phyloP scores from a whole-genome alignment of 2,113 vertebrate species.

The Orcinus orca region DNA sequence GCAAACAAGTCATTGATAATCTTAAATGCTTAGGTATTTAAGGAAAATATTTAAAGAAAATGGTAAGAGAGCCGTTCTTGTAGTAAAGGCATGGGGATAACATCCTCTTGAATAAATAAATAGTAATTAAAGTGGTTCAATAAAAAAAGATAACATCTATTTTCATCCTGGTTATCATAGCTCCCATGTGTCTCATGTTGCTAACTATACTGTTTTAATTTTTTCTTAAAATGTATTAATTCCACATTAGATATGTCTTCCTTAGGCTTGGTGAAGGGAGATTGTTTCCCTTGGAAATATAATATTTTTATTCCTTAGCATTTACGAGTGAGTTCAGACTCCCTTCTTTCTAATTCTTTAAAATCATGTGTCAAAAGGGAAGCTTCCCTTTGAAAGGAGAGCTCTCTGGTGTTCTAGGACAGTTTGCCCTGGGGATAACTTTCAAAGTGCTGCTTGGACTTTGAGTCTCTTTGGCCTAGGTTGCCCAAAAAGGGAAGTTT shows the following conservation, averaged over 20 bases:
- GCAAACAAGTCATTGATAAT: neutral
- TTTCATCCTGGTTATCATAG: neutral
- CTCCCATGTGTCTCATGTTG: neutral
- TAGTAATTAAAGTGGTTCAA: neutral
- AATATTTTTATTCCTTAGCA: neutral
- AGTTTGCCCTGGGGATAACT: neutral
- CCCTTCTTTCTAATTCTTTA: neutral
- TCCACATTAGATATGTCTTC: neutral
- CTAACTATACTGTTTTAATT: slow-evolving; percentile 10
- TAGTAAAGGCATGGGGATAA: neutral
- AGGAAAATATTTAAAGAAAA: slow-evolving; percentile 14
- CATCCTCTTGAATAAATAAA: neutral
- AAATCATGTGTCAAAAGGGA: neutral
- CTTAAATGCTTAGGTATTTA: neutral
- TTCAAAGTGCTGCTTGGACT: neutral
- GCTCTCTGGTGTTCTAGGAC: neutral
- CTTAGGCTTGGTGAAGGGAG: slow-evolving; percentile 2
- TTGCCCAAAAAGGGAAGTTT: neutral
- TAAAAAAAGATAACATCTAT: neutral
- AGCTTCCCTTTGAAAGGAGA: neutral
- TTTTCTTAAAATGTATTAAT: neutral
- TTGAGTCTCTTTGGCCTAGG: neutral
- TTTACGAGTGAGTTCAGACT: neutral
- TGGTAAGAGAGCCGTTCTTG: neutral
- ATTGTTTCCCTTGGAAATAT: neutral